Base-by-base conservation (phyloP, 2,888 invertebrate genomes). In the Polyommatus iphigenia region DNA sequence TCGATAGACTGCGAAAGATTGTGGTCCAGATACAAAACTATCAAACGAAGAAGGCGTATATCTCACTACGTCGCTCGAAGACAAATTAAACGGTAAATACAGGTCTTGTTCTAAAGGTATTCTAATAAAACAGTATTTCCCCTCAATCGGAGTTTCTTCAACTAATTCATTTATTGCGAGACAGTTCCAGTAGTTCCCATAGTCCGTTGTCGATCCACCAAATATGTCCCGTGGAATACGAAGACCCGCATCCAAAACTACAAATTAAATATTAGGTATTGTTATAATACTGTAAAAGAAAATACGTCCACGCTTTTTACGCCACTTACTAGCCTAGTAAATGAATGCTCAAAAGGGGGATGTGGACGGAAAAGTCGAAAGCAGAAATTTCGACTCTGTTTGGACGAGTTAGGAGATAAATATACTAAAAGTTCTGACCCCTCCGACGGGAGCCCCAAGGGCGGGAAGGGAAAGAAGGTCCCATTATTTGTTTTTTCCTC, bases 81-180 rank as follows among this genome's bases (percentile, higher is more conserved):
- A 20, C 0, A 78, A 15, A 62, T 78, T 73, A 29, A 80, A 81
- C 7, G 83, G 81, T 20, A 82, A 71, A 29, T 81, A 76, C 20
- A 84, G 78, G 0, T 82, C 80, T 78, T 87, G 87, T 41, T 82
- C 78, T 8, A 84, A 76, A 29, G 87, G 86, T 18, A 86, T 77
- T 7, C 73, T 75, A 0, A 88, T 85, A 71, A 84, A 84, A 77
- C 91, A 91, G 78, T 87, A 89, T 83, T 89, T 89, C 41, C 89
- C 89, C 82, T 87, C 82, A 1, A 89, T 82, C 0, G 78, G 75
- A 7, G 80, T 80, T 8, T 82, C 81, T 24, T 81, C 79, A 1
- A 82, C 32, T 13, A 82, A 73, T 59, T 84, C 76, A 7, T 82
- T 81, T 72, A 89, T 86, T 0, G 76, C 81, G 6, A 88, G 82